Evolutionary conservation across 2,888 invertebrate species (phyloP).

Genomic region (Galerucella calmariensis): DNA sequence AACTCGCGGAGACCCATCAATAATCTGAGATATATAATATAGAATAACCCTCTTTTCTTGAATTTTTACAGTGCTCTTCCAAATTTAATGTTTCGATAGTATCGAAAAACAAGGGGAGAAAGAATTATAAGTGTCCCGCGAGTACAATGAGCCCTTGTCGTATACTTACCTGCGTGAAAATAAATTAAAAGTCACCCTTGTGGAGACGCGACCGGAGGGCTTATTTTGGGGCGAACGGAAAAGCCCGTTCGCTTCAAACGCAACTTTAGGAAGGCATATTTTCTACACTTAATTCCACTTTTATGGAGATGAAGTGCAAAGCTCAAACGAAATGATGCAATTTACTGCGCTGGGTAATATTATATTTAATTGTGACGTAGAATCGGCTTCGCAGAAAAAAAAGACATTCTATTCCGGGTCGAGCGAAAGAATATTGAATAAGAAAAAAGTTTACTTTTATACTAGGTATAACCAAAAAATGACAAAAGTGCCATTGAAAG

Average conservation of each 20-base stretch:
- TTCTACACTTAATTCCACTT: slow-evolving; percentile 54
- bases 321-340: slow-evolving; percentile 52
- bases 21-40: neutral
- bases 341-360: slow-evolving; percentile 46
- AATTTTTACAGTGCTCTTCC: slow-evolving; percentile 20
- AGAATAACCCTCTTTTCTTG: neutral
- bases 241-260: slow-evolving; percentile 47
- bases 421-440: neutral
- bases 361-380: slow-evolving; percentile 29
- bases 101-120: slow-evolving; percentile 45
- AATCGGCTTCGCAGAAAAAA: slow-evolving; percentile 16
- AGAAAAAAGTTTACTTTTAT: neutral
- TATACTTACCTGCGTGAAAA: slow-evolving; percentile 53
- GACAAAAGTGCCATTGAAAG: neutral
- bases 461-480: neutral
- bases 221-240: slow-evolving; percentile 34
- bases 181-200: slow-evolving; percentile 57
- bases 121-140: slow-evolving; percentile 49
- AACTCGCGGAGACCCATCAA: neutral
- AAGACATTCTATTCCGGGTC: neutral
- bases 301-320: slow-evolving; percentile 54
- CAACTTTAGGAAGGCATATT: slow-evolving; percentile 53
- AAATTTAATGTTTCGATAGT: slow-evolving; percentile 34
- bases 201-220: slow-evolving; percentile 27
- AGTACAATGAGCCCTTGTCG: slow-evolving; percentile 48